Percentiles rank a stretch among this genome's conserved stretches.
Evolutionary conservation across 2,113 vertebrate genomes (phyloP).

Genomic region (Corapipo altera): DNA sequence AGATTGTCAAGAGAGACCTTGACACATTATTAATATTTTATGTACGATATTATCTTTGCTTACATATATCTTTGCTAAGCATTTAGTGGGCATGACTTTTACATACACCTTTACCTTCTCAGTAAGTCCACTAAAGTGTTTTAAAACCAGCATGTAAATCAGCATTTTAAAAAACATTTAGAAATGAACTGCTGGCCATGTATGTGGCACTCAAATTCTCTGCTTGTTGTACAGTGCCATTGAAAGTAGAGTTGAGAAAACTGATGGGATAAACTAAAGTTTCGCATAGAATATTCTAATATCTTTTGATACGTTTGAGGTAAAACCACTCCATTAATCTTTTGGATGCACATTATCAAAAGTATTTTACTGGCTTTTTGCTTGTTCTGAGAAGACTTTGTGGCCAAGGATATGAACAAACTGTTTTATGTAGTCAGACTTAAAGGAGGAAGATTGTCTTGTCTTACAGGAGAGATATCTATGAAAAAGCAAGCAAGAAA

Average conservation of each 20-base stretch:
- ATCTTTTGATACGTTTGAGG: not conserved
- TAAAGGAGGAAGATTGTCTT: not conserved
- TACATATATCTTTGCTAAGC: not conserved
- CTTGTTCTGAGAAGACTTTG: not conserved
- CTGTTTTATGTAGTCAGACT: not conserved
- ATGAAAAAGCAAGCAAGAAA: not conserved
- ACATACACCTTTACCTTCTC: not conserved
- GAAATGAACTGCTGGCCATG: not conserved
- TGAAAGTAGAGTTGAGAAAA: not conserved
- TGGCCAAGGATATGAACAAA: not conserved
- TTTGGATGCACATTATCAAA: not conserved
- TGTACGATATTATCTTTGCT: not conserved
- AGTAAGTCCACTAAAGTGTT: not conserved
- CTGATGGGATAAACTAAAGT: not conserved
- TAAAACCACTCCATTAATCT: not conserved
- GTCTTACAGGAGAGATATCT: not conserved
- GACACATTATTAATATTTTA: not conserved
- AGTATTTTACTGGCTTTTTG: not conserved
- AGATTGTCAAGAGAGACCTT: not conserved
- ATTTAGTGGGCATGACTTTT: not conserved
- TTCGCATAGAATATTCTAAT: not conserved
- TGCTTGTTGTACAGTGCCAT: not conserved
- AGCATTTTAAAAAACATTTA: not conserved
- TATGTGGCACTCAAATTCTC: accelerated
- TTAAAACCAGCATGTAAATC: not conserved